These are phyloP conservation scores for Intellagama lesueurii DNA, from an alignment of 2,797 vertebrate genomes.

Conservation along the genomic window DNA sequence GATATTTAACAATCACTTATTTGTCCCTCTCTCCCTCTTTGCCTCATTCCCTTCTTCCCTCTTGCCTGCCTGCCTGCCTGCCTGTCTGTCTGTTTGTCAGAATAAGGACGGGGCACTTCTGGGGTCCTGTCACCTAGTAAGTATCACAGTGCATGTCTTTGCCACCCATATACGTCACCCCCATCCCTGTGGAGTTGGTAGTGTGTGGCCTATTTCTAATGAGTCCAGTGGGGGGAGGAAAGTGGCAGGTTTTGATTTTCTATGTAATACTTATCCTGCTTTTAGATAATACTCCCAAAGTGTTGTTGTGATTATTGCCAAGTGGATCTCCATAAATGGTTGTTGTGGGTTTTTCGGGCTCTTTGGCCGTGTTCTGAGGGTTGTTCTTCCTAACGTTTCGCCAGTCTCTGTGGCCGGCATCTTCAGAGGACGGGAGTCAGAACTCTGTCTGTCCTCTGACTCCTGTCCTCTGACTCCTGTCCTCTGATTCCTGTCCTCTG, in stretches of 20 bases:
- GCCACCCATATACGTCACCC: neutral
- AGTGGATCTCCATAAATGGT: neutral
- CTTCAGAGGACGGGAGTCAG: no score
- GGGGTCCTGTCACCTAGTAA: conserved; percentile 98
- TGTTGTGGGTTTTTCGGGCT: no score
- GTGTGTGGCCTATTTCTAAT: conserved; percentile 4
- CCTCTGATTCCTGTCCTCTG: no score
- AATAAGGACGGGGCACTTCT: conserved; percentile 93
- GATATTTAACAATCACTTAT: conserved; percentile 74
- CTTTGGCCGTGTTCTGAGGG: no score
- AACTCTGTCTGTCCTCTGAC: no score
- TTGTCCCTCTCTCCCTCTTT: conserved; percentile 81
- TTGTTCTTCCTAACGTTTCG: no score
- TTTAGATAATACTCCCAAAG: neutral
- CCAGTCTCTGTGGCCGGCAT: no score
- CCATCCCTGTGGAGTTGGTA: conserved; percentile 36
- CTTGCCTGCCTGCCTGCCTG: conserved; percentile 63
- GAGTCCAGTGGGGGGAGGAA: conserved; percentile 30
- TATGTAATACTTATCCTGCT: neutral
- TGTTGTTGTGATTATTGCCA: no score
- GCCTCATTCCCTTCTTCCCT: conserved; percentile 73
- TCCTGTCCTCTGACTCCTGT: no score
- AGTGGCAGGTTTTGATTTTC: neutral
- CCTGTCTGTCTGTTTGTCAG: conserved; percentile 87
- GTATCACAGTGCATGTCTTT: conserved; percentile 77